phyloP scores from a whole-genome alignment of 2,113 vertebrate genomes.

The Colaptes auratus region DNA sequence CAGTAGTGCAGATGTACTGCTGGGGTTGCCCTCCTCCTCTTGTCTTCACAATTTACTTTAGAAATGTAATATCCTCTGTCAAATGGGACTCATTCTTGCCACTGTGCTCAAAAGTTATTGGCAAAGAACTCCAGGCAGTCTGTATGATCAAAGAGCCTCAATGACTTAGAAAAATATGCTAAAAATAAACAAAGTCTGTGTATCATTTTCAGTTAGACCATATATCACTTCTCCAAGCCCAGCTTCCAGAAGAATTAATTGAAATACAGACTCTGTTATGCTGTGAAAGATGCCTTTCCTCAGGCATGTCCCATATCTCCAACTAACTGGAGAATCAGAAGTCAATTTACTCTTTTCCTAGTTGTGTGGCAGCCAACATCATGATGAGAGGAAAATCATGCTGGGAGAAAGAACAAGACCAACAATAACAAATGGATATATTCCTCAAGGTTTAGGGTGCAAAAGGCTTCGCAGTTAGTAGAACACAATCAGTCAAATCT shows the following conservation, averaged over 20 bases:
- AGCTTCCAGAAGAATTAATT: background rate
- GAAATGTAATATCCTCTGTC: slow-evolving; percentile 10
- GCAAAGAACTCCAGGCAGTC: background rate
- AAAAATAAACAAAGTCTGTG: slow-evolving; percentile 14
- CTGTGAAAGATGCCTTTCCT: slow-evolving; percentile 9
- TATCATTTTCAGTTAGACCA: background rate
- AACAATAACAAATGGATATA: slow-evolving; percentile 55
- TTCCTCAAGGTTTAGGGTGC: slow-evolving; percentile 38
- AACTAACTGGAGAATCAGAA: slow-evolving; percentile 19
- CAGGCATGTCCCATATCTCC: background rate
- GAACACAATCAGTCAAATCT: slow-evolving; percentile 7
- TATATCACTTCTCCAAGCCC: background rate
- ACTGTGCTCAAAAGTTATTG: background rate
- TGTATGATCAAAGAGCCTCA: background rate
- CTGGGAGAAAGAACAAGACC: slow-evolving; percentile 6
- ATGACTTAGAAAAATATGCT: slow-evolving; percentile 29
- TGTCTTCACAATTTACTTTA: background rate
- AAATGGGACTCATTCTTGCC: background rate
- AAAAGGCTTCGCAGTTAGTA: slow-evolving; percentile 66
- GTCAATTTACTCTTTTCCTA: background rate
- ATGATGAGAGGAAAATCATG: slow-evolving; percentile 13
- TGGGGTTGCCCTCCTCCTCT: background rate
- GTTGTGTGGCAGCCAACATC: slow-evolving; percentile 31
- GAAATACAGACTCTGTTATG: background rate
- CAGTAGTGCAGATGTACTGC: background rate